phyloP scores from a whole-genome alignment of 2,888 invertebrate species.

The Aricia artaxerxes region DNA sequence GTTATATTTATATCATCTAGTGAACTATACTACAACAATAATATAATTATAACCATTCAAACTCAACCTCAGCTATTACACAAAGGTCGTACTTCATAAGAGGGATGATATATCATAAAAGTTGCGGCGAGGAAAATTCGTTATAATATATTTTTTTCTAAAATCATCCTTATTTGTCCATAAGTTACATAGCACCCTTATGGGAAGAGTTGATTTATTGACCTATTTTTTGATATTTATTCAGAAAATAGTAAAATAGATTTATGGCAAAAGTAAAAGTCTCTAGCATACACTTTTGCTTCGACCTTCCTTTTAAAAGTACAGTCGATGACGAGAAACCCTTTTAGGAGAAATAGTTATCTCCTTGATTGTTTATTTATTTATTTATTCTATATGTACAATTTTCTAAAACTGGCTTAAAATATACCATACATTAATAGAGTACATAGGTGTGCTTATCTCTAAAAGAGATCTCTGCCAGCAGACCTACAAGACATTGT shows the following conservation, averaged over 20 bases:
- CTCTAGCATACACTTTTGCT: conserved; percentile 10
- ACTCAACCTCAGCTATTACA: neutral
- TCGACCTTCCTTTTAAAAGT: conserved; percentile 14
- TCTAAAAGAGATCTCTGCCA: too few relatives aligned
- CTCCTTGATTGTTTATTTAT: neutral
- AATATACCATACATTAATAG: too few relatives aligned
- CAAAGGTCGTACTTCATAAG: neutral
- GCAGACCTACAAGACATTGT: too few relatives aligned
- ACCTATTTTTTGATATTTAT: conserved; percentile 29
- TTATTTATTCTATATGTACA: too few relatives aligned
- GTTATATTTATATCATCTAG: too few relatives aligned
- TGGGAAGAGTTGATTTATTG: conserved; percentile 30
- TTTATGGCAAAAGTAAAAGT: conserved; percentile 30
- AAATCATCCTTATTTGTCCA: conserved; percentile 26
- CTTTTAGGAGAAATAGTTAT: neutral
- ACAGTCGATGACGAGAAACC: neutral
- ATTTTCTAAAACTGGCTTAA: too few relatives aligned
- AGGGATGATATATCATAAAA: conserved; percentile 8
- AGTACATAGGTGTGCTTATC: too few relatives aligned
- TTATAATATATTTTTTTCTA: conserved; percentile 22
- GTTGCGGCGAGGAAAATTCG: conserved; percentile 16
- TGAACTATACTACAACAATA: neutral
- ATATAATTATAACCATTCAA: neutral
- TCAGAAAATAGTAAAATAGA: conserved; percentile 32
- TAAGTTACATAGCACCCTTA: conserved; percentile 1